Conservation (phyloP, 2,797 vertebrate species). For the Lithobates sylvaticus region DNA sequence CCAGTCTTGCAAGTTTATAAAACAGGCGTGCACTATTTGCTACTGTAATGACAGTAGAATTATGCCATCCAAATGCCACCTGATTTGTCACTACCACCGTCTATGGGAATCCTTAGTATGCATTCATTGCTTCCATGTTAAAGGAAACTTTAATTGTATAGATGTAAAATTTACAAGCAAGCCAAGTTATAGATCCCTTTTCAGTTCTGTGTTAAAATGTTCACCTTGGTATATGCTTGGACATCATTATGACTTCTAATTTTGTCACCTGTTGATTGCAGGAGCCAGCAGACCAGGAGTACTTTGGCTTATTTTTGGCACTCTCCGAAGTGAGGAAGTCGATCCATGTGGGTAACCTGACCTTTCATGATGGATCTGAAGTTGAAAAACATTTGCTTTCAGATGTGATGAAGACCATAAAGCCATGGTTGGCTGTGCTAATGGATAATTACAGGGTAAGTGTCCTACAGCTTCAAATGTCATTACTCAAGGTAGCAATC, state of each 20-base stretch:
- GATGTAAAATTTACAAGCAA: not conserved
- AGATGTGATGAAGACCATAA: constrained; percentile 87
- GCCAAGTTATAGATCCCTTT: not conserved
- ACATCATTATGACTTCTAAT: not conserved
- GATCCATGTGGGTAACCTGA: constrained; percentile 87
- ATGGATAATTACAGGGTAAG: constrained; percentile 90
- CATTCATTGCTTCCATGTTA: too few species aligned
- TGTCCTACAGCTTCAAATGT: constrained; percentile 28
- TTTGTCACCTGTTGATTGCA: constrained; percentile 58
- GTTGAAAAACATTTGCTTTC: constrained; percentile 84
- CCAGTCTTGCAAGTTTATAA: not conserved
- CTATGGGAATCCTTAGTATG: too few species aligned
- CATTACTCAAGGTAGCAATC: constrained; percentile 36
- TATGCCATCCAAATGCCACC: not conserved
- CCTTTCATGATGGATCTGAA: constrained; percentile 78
- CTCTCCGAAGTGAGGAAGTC: constrained; percentile 78
- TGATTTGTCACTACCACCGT: too few species aligned
- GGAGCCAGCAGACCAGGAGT: constrained; percentile 81
- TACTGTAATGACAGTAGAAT: not conserved
- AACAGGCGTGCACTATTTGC: not conserved
- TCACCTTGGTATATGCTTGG: not conserved
- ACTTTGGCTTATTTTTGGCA: constrained; percentile 82
- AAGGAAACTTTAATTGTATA: too few species aligned
- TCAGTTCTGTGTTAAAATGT: not conserved
- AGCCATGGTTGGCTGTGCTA: constrained; percentile 85